A percentile compares a stretch with the other conserved stretches of the same genome.
phyloP scores from a whole-genome alignment of 2,113 vertebrate species.

The Guaruba guarouba region DNA sequence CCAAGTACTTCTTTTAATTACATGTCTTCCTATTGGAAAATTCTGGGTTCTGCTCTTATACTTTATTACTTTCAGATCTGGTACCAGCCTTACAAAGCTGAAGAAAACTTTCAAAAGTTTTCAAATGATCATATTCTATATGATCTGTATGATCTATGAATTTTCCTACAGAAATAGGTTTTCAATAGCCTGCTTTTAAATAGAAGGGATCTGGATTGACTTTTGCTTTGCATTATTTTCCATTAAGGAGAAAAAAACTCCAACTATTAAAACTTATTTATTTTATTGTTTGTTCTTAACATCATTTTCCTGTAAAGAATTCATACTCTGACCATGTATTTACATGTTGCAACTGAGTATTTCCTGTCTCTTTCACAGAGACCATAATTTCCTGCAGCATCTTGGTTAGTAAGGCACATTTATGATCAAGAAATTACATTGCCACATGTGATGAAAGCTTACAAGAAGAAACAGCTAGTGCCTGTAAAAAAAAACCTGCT shows the following conservation, averaged over 20 bases:
- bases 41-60: background rate
- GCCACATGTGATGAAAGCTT: slow-evolving; percentile 42
- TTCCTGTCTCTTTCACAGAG: background rate
- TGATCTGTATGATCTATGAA: background rate
- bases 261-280: background rate
- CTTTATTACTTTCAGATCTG: background rate
- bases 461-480: slow-evolving; percentile 4
- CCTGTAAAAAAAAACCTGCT: slow-evolving; percentile 24
- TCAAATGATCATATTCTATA: background rate
- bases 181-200: background rate
- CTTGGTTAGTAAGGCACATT: slow-evolving; percentile 15
- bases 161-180: background rate
- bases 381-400: background rate
- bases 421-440: slow-evolving; percentile 55
- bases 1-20: background rate
- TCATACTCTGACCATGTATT: background rate
- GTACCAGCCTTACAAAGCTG: background rate
- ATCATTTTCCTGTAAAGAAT: background rate
- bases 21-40: background rate
- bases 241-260: fast-evolving
- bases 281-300: background rate
- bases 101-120: background rate
- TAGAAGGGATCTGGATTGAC: fast-evolving
- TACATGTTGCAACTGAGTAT: background rate
- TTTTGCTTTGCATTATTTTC: background rate